Base-by-base conservation (phyloP, 2,797 vertebrate species). In the Allochrocebus solatus region DNA sequence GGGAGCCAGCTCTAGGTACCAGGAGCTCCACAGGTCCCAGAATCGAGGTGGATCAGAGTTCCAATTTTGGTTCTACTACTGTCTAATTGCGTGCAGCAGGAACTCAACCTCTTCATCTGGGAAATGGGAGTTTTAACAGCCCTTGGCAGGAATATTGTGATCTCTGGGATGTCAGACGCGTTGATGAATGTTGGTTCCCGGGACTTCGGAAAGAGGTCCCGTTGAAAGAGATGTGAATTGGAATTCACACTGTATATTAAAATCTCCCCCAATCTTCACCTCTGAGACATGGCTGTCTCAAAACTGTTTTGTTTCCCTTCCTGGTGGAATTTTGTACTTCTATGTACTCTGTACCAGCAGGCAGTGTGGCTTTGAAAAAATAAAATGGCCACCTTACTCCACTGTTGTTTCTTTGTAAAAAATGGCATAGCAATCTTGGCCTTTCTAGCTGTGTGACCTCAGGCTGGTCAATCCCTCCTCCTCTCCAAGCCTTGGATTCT, bases 91-190 rank as follows among this genome's bases (percentile, higher is more conserved):
- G 22, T 21, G 43, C 21, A 55, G 14, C 70, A 14, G 26, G 11
- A 46, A 46, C 59, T 97, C 84, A 16, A 12, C 33, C 74, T 89
- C 43, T 55, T 41, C 30, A 39, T 76, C 74, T 89, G 83, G 55
- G 59, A 96, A 97, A 97, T 39, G 94, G 91, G 39, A 75, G 57
- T 76, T 59, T 82, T 50, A 16, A 76, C 11, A 21, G 9, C 24
- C 2, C 17, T 33, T 21, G 7, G 1, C 36, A 50, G 59, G 53
- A 33, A 41, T 28, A 4, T 1, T 5, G 74, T 21, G 36, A 36
- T 1, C 7, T 46, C 76, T 39, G 64, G 72, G 76, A 6, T 57
- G 17, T 36, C 41, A 11, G n/a, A 48, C 4, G 5, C 36, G 22
- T 22, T 4, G 4, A 41, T 33, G 21, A 9, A 43, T 5, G 78